Evolutionary conservation across 2,797 vertebrate species (phyloP).

Genomic region (Hoplostethus atlanticus): DNA sequence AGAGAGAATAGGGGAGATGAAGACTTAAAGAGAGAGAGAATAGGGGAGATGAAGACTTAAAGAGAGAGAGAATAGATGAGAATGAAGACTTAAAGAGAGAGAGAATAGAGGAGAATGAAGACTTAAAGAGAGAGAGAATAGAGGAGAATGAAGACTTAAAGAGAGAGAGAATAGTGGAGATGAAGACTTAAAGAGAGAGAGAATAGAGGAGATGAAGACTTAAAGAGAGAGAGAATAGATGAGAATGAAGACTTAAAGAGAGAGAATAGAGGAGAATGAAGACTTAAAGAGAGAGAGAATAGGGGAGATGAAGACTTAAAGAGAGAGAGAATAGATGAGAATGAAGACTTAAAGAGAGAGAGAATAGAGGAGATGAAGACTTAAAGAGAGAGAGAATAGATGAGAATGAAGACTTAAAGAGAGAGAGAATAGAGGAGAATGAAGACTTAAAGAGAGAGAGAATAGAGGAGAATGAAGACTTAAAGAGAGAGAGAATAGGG

Average conservation of each 20-base stretch:
- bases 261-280: slow-evolving; percentile 10
- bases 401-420: too few species aligned
- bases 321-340: background rate
- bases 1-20: background rate
- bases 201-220: background rate
- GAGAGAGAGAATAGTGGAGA: background rate
- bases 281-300: slow-evolving; percentile 1
- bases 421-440: background rate
- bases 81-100: background rate
- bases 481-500: background rate
- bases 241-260: slow-evolving; percentile 7
- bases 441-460: background rate
- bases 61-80: background rate
- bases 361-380: too few species aligned
- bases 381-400: too few species aligned
- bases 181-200: background rate
- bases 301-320: background rate
- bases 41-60: too few species aligned
- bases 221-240: slow-evolving; percentile 16
- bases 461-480: background rate
- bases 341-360: too few species aligned
- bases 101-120: background rate
- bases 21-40: background rate
- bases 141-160: background rate
- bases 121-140: background rate